These are phyloP conservation scores for Sylvilagus floridanus DNA, from an alignment of 2,797 vertebrate genomes.

Conservation along the genomic window DNA sequence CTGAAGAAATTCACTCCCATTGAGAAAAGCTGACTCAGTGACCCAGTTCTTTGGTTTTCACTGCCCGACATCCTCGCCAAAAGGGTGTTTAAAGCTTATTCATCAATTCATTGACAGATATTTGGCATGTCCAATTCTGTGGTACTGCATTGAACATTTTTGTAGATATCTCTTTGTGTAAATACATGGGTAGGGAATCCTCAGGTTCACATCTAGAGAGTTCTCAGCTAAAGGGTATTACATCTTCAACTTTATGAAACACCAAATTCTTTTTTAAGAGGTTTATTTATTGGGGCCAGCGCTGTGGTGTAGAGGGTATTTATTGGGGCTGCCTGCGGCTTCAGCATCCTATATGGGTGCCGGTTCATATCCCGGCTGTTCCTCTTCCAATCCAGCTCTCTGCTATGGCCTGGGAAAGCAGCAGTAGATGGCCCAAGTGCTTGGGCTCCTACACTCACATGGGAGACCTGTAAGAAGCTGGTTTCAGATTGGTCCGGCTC, in stretches of 20 bases:
- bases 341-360: too few species aligned
- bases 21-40: background rate
- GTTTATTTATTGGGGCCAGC: too few species aligned
- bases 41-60: conserved; percentile 29
- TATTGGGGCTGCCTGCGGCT: too few species aligned
- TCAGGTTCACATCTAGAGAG: background rate
- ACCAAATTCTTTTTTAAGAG: background rate
- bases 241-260: background rate
- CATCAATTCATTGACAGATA: background rate
- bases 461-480: too few species aligned
- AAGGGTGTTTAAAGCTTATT: conserved; percentile 24
- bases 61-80: conserved; percentile 8
- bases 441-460: too few species aligned
- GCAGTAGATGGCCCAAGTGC: too few species aligned
- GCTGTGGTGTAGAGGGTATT: too few species aligned
- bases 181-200: background rate
- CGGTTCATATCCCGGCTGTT: too few species aligned
- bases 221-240: background rate
- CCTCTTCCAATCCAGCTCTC: too few species aligned
- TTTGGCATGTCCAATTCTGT: conserved; percentile 3
- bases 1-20: background rate
- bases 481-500: too few species aligned
- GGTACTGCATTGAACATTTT: background rate
- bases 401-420: too few species aligned
- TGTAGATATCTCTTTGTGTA: background rate